These are phyloP conservation scores for Morinoia aosen DNA, from an alignment of 2,888 invertebrate genomes.

Conservation along the genomic window DNA sequence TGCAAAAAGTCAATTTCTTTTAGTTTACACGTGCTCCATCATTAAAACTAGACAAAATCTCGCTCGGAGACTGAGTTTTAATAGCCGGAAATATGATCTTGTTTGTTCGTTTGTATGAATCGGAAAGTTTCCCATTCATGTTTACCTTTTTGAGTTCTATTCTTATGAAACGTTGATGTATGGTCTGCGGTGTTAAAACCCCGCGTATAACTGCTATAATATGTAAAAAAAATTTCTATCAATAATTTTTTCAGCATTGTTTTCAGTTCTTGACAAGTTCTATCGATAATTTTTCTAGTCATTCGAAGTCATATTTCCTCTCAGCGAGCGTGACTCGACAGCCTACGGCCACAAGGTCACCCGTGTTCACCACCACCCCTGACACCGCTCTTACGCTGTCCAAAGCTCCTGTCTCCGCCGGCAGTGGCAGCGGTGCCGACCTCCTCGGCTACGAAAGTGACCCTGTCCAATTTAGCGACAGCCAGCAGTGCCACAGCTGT, in stretches of 20 bases:
- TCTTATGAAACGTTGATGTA: too few species aligned
- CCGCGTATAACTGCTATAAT: neutral
- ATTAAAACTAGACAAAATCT: too few species aligned
- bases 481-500: neutral
- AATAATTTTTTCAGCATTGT: neutral
- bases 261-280: neutral
- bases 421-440: neutral
- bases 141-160: too few species aligned
- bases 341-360: neutral
- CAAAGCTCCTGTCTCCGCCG: neutral
- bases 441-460: neutral
- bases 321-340: neutral
- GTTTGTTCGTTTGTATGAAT: too few species aligned
- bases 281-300: neutral
- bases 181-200: too few species aligned
- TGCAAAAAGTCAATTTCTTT: too few species aligned
- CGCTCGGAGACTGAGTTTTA: too few species aligned
- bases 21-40: too few species aligned
- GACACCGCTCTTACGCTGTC: neutral
- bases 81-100: too few species aligned
- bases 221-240: neutral
- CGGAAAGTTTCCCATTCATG: too few species aligned
- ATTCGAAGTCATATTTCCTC: neutral
- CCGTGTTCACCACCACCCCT: neutral
- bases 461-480: neutral